Base-by-base conservation (phyloP, 2,113 vertebrate species). In the Plotosus lineatus region DNA sequence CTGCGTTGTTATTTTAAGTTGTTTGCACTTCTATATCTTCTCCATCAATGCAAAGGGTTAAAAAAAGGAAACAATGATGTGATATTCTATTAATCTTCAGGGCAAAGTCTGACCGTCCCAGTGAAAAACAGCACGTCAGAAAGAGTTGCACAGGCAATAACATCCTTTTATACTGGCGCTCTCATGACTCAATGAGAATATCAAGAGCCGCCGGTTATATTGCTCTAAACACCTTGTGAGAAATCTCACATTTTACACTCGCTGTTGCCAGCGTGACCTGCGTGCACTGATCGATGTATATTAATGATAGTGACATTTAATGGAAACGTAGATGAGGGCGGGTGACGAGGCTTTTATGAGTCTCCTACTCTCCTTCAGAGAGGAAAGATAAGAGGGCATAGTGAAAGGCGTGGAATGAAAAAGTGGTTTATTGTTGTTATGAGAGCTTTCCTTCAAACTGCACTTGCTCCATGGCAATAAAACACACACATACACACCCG, bases 231-330 rank as follows among this genome's bases (percentile, higher is more conserved):
- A 83, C 65, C 76, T 75, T 10, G 53, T 69, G 61, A 82, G 72
- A 77, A 48, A 78, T 48, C 74, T 73, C 83, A 81, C 73, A 78
- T 75, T 83, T 85, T 85, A 51, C 78, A 60, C 14, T 51, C 66
- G 42, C 26, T 66, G 75, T 33, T 74, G 60, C 60, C 69, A 42
- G 81, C 80, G 78, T 69, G 82, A 74, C 75, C 51, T 63, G 77
- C 19, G 31, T 46, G 66, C 46, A 76, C 79, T 53, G 86, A 86
- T 88, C 80, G 19, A 76, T 86, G 86, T 86, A 78, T 79, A 90
- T 88, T 84, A 90, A 90, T 87, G 89, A 90, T 77, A 84, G 63
- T 81, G 81, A 79, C 84, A 68, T 88, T 89, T 86, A 87, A 87
- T 85, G 83, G 63, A 79, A 85, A 71, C 69, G 80, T 86, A 69